A percentile compares a stretch with the other conserved stretches of the same genome.
Conservation (phyloP, 2,113 vertebrate genomes). For the Macroglossus sobrinus region DNA sequence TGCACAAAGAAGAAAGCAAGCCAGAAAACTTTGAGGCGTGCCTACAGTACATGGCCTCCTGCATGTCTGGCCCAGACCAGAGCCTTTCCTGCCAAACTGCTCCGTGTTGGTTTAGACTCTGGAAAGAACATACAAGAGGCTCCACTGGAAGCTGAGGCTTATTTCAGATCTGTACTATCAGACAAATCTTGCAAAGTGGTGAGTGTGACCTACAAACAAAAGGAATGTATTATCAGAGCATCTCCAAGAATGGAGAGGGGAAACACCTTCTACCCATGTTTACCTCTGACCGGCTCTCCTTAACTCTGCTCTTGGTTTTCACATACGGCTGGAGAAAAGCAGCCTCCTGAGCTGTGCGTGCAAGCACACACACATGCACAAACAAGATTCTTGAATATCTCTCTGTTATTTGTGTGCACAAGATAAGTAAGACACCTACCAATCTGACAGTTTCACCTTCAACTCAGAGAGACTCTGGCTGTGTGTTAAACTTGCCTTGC, state of each 20-base stretch:
- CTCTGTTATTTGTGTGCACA: neutral
- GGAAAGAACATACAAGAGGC: neutral
- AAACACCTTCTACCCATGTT: neutral
- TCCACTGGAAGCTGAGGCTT: neutral
- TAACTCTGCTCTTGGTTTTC: neutral
- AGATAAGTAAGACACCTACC: neutral
- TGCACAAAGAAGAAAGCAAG: neutral
- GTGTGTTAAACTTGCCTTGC: neutral
- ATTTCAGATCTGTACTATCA: neutral
- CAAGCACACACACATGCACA: too few species aligned
- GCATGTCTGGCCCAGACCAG: neutral
- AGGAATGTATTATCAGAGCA: neutral
- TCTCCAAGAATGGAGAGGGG: neutral
- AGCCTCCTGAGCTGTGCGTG: neutral
- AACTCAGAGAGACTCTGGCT: neutral
- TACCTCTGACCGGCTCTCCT: neutral
- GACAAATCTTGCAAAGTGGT: neutral
- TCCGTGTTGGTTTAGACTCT: neutral
- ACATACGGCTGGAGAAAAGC: neutral
- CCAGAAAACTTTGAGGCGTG: accelerated
- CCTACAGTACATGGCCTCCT: neutral
- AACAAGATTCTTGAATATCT: neutral
- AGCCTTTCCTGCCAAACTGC: accelerated
- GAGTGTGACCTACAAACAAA: neutral
- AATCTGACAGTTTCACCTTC: neutral